Percentiles rank a stretch among this genome's conserved stretches.
Conservation (phyloP, 2,113 vertebrate species). For the Procavia capensis region DNA sequence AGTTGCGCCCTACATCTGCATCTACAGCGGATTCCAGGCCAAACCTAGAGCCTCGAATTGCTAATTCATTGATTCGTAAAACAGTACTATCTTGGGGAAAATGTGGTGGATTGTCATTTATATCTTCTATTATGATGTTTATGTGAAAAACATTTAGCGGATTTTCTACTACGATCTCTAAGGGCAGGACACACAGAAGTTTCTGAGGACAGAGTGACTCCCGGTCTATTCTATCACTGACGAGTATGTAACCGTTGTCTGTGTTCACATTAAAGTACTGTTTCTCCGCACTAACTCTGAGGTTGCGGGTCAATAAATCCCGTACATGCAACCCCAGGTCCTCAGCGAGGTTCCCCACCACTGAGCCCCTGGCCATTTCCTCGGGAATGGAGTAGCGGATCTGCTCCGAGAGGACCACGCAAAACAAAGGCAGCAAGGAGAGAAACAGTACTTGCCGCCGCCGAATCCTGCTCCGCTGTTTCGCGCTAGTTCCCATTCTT, state of each 20-base stretch:
- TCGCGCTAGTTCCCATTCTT: slow-evolving; percentile 32
- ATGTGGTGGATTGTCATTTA: slow-evolving; percentile 88
- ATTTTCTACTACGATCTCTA: slow-evolving; percentile 88
- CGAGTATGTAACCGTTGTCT: slow-evolving; percentile 82
- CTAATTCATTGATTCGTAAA: slow-evolving; percentile 84
- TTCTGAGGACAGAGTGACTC: slow-evolving; percentile 69
- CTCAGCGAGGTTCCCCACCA: slow-evolving; percentile 82
- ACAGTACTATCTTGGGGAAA: slow-evolving; percentile 80
- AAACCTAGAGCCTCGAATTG: slow-evolving; percentile 82
- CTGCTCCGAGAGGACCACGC: slow-evolving; percentile 63
- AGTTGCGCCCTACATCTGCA: slow-evolving; percentile 85
- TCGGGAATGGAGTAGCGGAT: slow-evolving; percentile 82
- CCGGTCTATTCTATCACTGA: slow-evolving; percentile 86
- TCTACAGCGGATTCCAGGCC: slow-evolving; percentile 80
- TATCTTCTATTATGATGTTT: slow-evolving; percentile 85
- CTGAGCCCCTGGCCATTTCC: slow-evolving; percentile 80
- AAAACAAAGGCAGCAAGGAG: slow-evolving; percentile 74
- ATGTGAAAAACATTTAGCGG: slow-evolving; percentile 88
- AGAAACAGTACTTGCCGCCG: slow-evolving; percentile 65
- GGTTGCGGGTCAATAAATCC: slow-evolving; percentile 69
- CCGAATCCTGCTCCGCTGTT: background rate
- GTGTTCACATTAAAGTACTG: slow-evolving; percentile 70
- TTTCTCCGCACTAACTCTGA: slow-evolving; percentile 73
- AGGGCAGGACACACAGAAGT: slow-evolving; percentile 83
- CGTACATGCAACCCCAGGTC: slow-evolving; percentile 77